Evolutionary conservation across 2,888 invertebrate genomes (phyloP), one percentile per base, ranked within the genome.

Genomic region (Amblyteles armatorius): DNA sequence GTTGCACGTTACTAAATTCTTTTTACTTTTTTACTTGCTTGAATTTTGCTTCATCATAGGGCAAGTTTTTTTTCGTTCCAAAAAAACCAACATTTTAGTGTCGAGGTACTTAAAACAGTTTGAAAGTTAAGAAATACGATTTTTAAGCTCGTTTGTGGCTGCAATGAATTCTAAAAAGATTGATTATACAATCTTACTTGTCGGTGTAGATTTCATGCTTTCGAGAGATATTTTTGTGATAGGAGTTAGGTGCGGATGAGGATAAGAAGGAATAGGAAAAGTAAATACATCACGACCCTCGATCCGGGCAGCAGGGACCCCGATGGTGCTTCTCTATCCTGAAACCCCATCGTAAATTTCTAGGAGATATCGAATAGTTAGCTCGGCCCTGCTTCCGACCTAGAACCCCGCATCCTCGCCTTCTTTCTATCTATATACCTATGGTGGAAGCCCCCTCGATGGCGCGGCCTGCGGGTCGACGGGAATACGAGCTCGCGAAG

Each of bases 401-500:
- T 50, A n/a, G 65, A 33, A 29, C 36, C 33, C 76, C 48, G 65
- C 65, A 76, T 74, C 29, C 48, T 63, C 63, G 26, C 60, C 48
- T 65, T 52, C 76, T 65, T 65, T 65, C 36, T 22, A 67, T 67
- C 36, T 11, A 67, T n/a, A 67, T 29, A 67, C 67, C 19, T 40
- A 67, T 67, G 36, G n/a, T 16, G 9, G 7, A 40, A 67, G 36
- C 19, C 19, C n/a, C 29, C 29, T n/a, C 19, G 67, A n/a, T 44
- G 26, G 73, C 29, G n/a, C 33, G 29, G 29, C 9, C 19, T 48
- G 60, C 48, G 33, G n/a, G 33, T 65, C 33, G 71, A 67, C 11
- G 76, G 74, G 48, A 60, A 68, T 65, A 44, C 80, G 76, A 73
- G 73, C 26, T 57, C 69, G 68, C 74, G 77, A 77, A 48, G 76